These are phyloP conservation scores for Phengaris alcon DNA, from an alignment of 2,888 invertebrate species.

Conservation along the genomic window DNA sequence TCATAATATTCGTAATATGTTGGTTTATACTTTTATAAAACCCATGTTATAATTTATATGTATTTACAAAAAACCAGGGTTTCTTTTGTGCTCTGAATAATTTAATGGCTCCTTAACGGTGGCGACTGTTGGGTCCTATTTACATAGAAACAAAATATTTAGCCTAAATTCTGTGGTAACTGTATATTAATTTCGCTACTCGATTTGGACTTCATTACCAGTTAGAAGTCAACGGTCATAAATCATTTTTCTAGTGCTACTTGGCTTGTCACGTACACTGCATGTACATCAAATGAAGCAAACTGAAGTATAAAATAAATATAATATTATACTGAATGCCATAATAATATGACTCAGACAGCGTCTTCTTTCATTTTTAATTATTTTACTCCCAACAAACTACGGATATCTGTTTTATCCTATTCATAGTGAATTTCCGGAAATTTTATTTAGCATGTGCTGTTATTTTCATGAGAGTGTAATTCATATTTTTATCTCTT, in stretches of 20 bases:
- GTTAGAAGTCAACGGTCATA: constrained; percentile 3
- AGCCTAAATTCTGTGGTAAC: constrained; percentile 4
- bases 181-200: not conserved
- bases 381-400: no score
- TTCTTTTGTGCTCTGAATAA: not conserved
- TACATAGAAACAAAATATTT: not conserved
- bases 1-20: no score
- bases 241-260: constrained; percentile 7
- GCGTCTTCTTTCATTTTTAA: no score
- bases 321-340: not conserved
- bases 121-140: not conserved
- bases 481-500: constrained; percentile 58
- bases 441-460: constrained; percentile 56
- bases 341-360: no score
- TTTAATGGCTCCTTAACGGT: not conserved
- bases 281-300: not conserved
- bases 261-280: not conserved
- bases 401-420: no score
- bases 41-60: no score
- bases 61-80: no score
- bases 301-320: not conserved
- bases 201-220: constrained; percentile 4
- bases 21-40: no score
- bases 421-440: no score
- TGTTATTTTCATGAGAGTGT: constrained; percentile 65